These are phyloP conservation scores for Lasioglossum leucozonium DNA, from an alignment of 2,888 invertebrate genomes.

Conservation along the genomic window DNA sequence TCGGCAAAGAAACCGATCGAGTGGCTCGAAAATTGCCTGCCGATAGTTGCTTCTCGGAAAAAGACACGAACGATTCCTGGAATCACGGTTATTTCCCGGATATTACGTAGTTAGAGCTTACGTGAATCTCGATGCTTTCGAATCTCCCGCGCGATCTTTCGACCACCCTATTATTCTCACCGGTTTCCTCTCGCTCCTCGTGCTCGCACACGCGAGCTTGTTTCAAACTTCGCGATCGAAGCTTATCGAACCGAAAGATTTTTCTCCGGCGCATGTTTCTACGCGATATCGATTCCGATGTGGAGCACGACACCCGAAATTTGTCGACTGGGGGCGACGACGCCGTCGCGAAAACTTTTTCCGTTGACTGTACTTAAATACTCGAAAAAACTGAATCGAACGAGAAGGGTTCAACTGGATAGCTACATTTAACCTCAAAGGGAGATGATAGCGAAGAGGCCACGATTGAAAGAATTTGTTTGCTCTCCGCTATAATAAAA, in stretches of 20 bases:
- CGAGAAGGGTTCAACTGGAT: constrained; percentile 50
- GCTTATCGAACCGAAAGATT: neutral
- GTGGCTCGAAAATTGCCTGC: neutral
- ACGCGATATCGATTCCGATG: neutral
- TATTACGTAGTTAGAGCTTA: constrained; percentile 28
- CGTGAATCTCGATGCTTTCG: neutral
- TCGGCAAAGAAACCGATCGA: neutral
- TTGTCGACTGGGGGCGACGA: neutral
- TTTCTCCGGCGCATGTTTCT: neutral
- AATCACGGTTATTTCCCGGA: constrained; percentile 2
- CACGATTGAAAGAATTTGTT: constrained; percentile 66
- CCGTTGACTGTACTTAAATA: constrained; percentile 57
- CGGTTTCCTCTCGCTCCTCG: neutral
- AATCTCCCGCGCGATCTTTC: constrained; percentile 20
- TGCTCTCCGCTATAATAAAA: constrained; percentile 61
- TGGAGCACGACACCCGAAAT: neutral
- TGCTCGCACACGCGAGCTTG: constrained; percentile 14
- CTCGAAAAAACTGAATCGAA: constrained; percentile 66
- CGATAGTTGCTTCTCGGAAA: neutral
- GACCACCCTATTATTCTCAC: constrained; percentile 3
- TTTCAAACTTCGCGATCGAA: neutral
- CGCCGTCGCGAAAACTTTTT: neutral
- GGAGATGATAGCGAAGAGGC: constrained; percentile 65
- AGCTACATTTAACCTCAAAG: constrained; percentile 69
- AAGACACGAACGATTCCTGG: neutral